Evolutionary conservation across 30 jellyfish, hydroid and myxozoan species (phyloP).

Genomic region (Cassiopea andromeda): DNA sequence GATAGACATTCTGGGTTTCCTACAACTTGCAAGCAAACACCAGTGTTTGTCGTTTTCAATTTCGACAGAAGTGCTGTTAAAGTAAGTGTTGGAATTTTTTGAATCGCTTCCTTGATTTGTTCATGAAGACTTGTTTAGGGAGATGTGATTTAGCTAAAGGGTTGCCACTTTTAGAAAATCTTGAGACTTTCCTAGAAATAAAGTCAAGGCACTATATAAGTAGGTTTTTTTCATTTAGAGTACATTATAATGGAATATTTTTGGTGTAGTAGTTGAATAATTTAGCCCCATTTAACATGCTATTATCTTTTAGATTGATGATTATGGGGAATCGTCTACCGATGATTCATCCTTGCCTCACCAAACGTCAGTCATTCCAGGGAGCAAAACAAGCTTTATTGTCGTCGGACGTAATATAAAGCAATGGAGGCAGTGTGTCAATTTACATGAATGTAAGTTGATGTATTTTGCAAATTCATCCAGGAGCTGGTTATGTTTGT

Average conservation of each 20-base stretch:
- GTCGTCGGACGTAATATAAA: slow-evolving; percentile 88
- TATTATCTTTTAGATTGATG: slow-evolving; percentile 57
- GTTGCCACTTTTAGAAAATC: no score
- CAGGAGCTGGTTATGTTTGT: no score
- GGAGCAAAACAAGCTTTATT: slow-evolving; percentile 53
- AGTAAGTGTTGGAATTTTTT: slow-evolving; percentile 29
- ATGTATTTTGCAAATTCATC: no score
- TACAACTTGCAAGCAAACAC: slow-evolving; percentile 1
- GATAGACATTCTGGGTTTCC: slow-evolving; percentile 12
- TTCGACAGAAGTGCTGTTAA: slow-evolving; percentile 79
- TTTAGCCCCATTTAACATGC: background rate
- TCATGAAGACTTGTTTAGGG: no score
- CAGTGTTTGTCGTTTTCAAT: slow-evolving; percentile 26
- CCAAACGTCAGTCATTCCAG: slow-evolving; percentile 81
- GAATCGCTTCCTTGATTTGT: no score
- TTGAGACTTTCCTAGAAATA: no score
- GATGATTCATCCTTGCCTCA: slow-evolving; percentile 36
- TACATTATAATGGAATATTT: no score
- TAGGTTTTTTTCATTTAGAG: no score
- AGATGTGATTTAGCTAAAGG: no score
- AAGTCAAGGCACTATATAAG: no score
- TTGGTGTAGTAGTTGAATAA: no score
- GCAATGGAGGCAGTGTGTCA: slow-evolving; percentile 90
- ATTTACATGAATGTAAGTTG: slow-evolving; percentile 66
- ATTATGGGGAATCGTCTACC: slow-evolving; percentile 59